phyloP scores from a whole-genome alignment of 1,140 invertebrate genomes.

The Drosophila auraria region DNA sequence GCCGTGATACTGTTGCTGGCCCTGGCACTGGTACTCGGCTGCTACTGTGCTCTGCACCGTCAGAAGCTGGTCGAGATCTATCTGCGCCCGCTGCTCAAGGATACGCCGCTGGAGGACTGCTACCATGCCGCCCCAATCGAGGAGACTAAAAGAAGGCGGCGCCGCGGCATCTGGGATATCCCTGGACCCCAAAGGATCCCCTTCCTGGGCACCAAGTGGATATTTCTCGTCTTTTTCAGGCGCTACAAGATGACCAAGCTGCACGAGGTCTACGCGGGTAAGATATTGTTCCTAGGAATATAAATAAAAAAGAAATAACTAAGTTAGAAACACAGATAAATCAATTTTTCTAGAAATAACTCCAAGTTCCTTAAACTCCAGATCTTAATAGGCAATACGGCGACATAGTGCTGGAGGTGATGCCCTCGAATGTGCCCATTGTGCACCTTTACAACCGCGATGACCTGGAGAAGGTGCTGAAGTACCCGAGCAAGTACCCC shows the following conservation, averaged over 20 bases:
- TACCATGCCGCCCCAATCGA: slow-evolving; percentile 74
- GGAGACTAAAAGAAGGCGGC: slow-evolving; percentile 23
- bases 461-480: slow-evolving; percentile 92
- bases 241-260: slow-evolving; percentile 90
- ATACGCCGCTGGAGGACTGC: slow-evolving; percentile 62
- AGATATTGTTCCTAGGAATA: slow-evolving; percentile 21
- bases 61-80: slow-evolving; percentile 68
- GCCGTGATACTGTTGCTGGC: slow-evolving; percentile 81
- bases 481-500: slow-evolving; percentile 90
- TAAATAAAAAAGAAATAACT: not conserved
- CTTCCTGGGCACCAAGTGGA: slow-evolving; percentile 93
- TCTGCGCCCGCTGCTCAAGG: slow-evolving; percentile 70
- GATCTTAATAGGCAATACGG: slow-evolving; percentile 91
- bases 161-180: slow-evolving; percentile 85
- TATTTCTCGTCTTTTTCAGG: slow-evolving; percentile 88
- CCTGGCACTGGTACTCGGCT: slow-evolving; percentile 76
- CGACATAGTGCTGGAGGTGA: slow-evolving; percentile 91
- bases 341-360: not conserved
- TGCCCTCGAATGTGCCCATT: slow-evolving; percentile 90
- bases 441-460: slow-evolving; percentile 91
- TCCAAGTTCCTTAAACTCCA: slow-evolving; percentile 38
- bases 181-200: slow-evolving; percentile 92
- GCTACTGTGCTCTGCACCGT: slow-evolving; percentile 76
- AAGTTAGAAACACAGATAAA: no score
- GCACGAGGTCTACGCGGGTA: slow-evolving; percentile 93